Conservation (phyloP, 2,797 vertebrate species). For the Phaenicophaeus curvirostris region DNA sequence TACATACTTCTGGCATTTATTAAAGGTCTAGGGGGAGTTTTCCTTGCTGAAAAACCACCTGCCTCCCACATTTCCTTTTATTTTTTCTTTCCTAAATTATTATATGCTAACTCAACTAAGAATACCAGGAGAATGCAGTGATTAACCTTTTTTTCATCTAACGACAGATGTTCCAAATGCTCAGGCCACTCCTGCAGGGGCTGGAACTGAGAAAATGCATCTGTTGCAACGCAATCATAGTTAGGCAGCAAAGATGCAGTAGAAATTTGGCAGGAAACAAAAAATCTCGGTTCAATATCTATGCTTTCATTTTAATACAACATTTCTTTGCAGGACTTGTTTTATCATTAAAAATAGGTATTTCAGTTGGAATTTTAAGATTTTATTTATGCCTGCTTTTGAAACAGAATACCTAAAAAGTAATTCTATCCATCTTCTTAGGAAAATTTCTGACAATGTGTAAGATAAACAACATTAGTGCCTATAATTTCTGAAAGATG, state of each 20-base stretch:
- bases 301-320: background rate
- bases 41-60: background rate
- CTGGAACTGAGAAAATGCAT: conserved; percentile 22
- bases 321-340: background rate
- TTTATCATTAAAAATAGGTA: background rate
- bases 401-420: background rate
- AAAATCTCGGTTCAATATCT: background rate
- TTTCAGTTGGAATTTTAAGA: background rate
- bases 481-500: background rate
- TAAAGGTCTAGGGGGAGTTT: background rate
- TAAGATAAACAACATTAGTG: background rate
- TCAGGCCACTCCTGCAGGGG: background rate
- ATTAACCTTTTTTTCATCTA: conserved; percentile 36
- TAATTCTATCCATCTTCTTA: background rate
- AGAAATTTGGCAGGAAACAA: background rate
- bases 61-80: background rate
- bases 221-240: conserved; percentile 18
- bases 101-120: background rate
- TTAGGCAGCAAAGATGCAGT: background rate
- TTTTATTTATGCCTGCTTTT: background rate
- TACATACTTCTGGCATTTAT: background rate
- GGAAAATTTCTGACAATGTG: background rate
- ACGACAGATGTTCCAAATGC: conserved; percentile 50
- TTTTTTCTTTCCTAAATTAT: background rate
- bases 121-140: background rate